These are phyloP conservation scores for Pyralis farinalis DNA, from an alignment of 2,888 invertebrate genomes.

Conservation along the genomic window DNA sequence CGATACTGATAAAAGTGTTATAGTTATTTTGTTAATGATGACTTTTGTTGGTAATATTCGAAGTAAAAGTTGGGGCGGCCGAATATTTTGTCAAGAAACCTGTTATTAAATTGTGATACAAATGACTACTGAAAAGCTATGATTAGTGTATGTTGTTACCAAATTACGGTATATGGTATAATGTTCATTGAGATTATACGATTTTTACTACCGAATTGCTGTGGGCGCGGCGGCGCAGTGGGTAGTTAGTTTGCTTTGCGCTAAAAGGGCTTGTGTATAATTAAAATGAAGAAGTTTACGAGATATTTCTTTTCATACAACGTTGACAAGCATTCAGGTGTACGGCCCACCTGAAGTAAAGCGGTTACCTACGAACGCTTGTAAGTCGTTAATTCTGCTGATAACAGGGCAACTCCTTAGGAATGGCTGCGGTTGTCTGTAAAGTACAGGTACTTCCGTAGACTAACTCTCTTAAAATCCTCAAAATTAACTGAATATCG, in stretches of 20 bases:
- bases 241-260: neutral
- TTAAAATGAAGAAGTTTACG: no score
- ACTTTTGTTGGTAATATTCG: constrained; percentile 25
- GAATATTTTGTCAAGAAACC: constrained; percentile 57
- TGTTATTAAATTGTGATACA: constrained; percentile 72
- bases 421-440: no score
- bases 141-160: constrained; percentile 57
- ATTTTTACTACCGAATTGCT: constrained; percentile 28
- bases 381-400: no score
- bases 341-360: no score
- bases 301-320: no score
- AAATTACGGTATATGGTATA: constrained; percentile 35
- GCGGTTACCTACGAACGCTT: no score
- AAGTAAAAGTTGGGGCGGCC: constrained; percentile 38
- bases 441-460: no score
- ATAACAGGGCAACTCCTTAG: no score
- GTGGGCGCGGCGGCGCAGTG: constrained; percentile 1
- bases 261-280: no score
- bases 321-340: no score
- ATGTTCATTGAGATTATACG: constrained; percentile 25
- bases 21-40: constrained; percentile 2
- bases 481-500: no score
- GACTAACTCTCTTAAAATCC: no score
- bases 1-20: constrained; percentile 5
- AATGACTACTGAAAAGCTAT: constrained; percentile 59